These are phyloP conservation scores for Eupsittula cactorum DNA, from an alignment of 2,113 vertebrate genomes.

Conservation along the genomic window DNA sequence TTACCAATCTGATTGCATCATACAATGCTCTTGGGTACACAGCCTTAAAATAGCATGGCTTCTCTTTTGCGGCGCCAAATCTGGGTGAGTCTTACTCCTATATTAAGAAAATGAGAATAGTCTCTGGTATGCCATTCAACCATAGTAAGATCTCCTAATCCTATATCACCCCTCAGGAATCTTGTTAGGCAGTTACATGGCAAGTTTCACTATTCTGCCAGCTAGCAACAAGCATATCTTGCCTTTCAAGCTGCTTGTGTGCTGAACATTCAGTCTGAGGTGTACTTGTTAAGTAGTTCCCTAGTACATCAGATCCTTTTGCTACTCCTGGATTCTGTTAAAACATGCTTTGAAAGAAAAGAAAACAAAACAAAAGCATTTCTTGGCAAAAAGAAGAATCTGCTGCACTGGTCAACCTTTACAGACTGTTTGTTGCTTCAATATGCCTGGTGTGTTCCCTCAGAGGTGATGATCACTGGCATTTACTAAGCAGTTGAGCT, in stretches of 20 bases:
- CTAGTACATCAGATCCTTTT: background rate
- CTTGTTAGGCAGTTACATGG: background rate
- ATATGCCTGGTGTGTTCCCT: background rate
- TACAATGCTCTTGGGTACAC: background rate
- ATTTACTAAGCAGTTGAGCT: background rate
- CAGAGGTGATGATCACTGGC: background rate
- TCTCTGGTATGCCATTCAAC: background rate
- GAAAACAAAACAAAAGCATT: background rate
- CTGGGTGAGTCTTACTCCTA: background rate
- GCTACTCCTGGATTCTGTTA: background rate
- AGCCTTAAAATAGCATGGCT: background rate
- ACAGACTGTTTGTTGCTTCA: background rate
- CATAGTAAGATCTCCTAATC: background rate
- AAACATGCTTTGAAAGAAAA: background rate
- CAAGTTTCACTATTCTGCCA: background rate
- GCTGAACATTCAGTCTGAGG: background rate
- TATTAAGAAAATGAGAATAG: background rate
- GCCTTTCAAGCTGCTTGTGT: background rate
- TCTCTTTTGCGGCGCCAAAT: background rate
- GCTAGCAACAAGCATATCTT: background rate
- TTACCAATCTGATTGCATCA: background rate
- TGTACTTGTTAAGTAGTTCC: background rate
- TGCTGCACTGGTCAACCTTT: background rate
- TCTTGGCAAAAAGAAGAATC: background rate
- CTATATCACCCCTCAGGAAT: background rate